Conservation (phyloP, 2,113 vertebrate species). For the Trematocara variabile region DNA sequence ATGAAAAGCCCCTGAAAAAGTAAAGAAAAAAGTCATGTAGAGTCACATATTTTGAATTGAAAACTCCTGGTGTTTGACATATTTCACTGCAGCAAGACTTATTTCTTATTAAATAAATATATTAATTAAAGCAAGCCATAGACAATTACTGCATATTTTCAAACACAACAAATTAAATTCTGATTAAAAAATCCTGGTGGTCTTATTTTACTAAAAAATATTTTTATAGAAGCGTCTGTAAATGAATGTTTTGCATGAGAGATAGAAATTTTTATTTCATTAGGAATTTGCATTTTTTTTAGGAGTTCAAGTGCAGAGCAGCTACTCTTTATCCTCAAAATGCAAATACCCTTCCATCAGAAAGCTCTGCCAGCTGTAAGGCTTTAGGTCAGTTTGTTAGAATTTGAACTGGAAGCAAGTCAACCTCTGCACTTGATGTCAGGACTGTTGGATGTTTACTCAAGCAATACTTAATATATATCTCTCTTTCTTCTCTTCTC, state of each 20-base stretch:
- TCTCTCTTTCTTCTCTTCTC: neutral
- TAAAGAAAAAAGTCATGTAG: neutral
- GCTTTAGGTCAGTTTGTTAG: conserved; percentile 1
- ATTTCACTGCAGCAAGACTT: neutral
- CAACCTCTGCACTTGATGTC: neutral
- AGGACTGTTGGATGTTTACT: neutral
- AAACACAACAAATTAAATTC: neutral
- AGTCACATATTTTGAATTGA: neutral
- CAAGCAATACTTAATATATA: neutral
- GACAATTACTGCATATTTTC: neutral
- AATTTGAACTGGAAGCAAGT: conserved; percentile 5
- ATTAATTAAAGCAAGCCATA: neutral
- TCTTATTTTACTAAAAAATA: neutral
- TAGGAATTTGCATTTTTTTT: neutral
- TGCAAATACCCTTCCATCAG: neutral
- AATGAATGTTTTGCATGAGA: neutral
- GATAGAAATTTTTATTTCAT: neutral
- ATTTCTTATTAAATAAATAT: neutral
- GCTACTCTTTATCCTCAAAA: neutral
- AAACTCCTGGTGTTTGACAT: neutral
- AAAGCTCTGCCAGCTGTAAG: neutral
- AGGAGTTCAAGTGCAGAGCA: neutral
- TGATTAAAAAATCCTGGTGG: neutral
- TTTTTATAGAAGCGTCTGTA: neutral
- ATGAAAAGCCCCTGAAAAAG: neutral